A percentile compares a stretch with the other conserved stretches of the same genome.
phyloP scores from a whole-genome alignment of 64 coral and sea anemone genomes.

The Orbicella faveolata region DNA sequence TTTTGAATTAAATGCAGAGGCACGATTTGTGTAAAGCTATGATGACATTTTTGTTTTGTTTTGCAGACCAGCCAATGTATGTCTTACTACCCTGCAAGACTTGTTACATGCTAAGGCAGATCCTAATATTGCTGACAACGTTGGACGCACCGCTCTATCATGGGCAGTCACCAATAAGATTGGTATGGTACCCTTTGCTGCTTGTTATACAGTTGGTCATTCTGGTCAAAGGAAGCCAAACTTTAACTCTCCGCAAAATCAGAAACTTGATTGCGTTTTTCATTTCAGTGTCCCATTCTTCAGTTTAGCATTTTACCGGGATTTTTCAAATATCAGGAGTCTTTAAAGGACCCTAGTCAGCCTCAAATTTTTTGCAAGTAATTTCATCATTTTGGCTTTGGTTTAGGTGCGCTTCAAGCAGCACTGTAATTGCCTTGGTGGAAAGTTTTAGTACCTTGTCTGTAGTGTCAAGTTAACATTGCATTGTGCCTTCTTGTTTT shows the following conservation, averaged over 20 bases:
- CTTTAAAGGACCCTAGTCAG: too few species aligned
- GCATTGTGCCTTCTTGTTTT: background rate
- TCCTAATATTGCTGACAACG: conserved; percentile 64
- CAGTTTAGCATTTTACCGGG: too few species aligned
- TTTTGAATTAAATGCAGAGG: background rate
- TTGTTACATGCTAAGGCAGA: conserved; percentile 68
- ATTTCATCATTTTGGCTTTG: too few species aligned
- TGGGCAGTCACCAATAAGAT: conserved; percentile 64
- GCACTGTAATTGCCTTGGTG: background rate
- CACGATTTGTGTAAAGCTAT: background rate
- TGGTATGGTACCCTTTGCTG: conserved; percentile 29
- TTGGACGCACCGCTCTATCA: conserved; percentile 55
- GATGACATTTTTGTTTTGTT: background rate
- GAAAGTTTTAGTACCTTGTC: too few species aligned
- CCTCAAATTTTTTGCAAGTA: too few species aligned
- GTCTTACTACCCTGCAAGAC: background rate
- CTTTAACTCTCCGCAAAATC: too few species aligned
- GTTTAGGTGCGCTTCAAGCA: too few species aligned
- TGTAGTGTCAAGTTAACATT: background rate
- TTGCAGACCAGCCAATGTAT: background rate
- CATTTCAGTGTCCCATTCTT: too few species aligned
- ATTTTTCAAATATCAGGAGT: too few species aligned
- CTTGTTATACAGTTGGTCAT: too few species aligned
- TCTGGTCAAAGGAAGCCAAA: too few species aligned
- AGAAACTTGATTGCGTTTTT: too few species aligned